Evolutionary conservation across 2,888 invertebrate genomes (phyloP).

Genomic region (Prionchulus punctatus): DNA sequence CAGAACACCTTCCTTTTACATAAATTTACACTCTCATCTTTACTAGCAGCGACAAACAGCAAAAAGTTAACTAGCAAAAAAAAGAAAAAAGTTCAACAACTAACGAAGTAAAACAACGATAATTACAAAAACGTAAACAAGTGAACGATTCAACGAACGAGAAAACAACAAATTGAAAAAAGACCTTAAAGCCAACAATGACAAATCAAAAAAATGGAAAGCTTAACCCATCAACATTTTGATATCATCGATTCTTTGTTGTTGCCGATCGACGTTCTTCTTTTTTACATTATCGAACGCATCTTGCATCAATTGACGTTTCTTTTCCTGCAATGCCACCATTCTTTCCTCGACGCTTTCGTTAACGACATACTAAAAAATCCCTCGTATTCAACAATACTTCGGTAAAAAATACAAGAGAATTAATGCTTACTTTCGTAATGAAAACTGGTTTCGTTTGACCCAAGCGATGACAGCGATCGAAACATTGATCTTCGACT

Average conservation of each 20-base stretch:
- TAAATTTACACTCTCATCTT: too few relatives aligned
- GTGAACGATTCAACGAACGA: too few relatives aligned
- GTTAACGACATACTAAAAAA: constrained; percentile 52
- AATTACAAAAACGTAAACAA: too few relatives aligned
- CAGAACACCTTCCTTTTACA: too few relatives aligned
- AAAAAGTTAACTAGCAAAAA: too few relatives aligned
- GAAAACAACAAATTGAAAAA: too few relatives aligned
- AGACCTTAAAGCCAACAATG: too few relatives aligned
- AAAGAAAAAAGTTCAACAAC: too few relatives aligned
- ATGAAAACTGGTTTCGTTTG: constrained; percentile 63
- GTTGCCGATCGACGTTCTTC: neutral
- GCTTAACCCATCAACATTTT: neutral
- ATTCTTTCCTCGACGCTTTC: constrained; percentile 79
- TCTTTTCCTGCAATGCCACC: constrained; percentile 57
- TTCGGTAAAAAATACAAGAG: neutral
- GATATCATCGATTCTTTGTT: neutral
- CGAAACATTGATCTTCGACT: constrained; percentile 79
- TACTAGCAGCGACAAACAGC: too few relatives aligned
- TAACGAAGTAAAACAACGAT: too few relatives aligned
- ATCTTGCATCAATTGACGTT: constrained; percentile 44
- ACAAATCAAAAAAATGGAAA: too few relatives aligned
- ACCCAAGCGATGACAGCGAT: constrained; percentile 75
- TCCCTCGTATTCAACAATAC: too few relatives aligned
- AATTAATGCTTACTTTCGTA: constrained; percentile 49
- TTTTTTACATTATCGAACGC: neutral